Base-by-base conservation (phyloP, 2,113 vertebrate genomes). In the Ageneiosus marmoratus region DNA sequence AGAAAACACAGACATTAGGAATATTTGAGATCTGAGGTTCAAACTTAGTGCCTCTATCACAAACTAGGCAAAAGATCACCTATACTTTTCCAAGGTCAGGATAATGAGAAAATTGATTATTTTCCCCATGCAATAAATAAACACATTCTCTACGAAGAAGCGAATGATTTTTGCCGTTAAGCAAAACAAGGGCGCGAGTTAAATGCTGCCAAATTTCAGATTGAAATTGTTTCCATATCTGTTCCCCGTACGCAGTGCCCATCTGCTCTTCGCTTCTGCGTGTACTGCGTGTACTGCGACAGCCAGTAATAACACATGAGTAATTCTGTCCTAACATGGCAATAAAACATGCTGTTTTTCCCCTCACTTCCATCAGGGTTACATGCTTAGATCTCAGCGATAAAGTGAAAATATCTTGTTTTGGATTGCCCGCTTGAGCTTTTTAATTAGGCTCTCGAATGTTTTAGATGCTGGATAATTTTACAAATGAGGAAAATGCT, bases 171-270 rank as follows among this genome's bases (percentile, higher is more conserved):
- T 84, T 85, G 86, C 83, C 76, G 69, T 84, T 84, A 87, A 83
- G 79, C 82, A 82, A 87, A 87, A 87, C 86, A 87, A 79, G 83
- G 83, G 77, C 70, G 58, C 44, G 46, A 51, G 81, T 80, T 77
- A 77, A 82, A 85, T 13, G 72, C 80, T 87, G 83, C 86, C 83
- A 87, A 87, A 83, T 83, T 85, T 85, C 77, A 69, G 77, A 82
- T 79, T 87, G 84, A 87, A 87, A 87, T 87, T 87, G 86, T 87
- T 87, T 87, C 86, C 83, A 83, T 87, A 87, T 85, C 86, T 87
- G 84, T 77, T 70, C 83, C 86, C 84, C 82, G 77, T 83, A 80
- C 82, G 73, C 77, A 29, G 50, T 81, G 86, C 81, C 86, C 84
- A 85, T 87, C 86, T 87, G 86, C 86, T 85, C 82, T 79, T 50